Evolutionary conservation across 1,140 invertebrate genomes (phyloP), one percentile per base, ranked within the genome.

Genomic region (Bombus terrestris): DNA sequence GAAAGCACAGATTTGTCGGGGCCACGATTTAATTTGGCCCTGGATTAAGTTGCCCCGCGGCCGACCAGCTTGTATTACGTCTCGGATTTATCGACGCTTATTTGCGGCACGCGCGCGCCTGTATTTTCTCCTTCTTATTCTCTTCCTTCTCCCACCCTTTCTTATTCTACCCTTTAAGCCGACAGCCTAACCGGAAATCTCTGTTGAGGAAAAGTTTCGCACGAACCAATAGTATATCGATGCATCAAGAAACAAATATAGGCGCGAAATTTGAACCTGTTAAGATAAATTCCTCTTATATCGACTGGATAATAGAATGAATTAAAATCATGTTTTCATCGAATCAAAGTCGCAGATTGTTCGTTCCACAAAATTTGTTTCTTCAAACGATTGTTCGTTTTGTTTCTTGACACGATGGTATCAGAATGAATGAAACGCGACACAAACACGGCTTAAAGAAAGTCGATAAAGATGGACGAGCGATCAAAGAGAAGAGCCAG

Each of bases 1-100:
- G 80, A 86, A 83, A 83, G 86, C 86, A 64, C 74, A 88, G 88
- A 90, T 90, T 90, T 90, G 89, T 90, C 88, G 82, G 72, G 72
- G 77, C 76, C 73, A 69, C 73, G 81, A 89, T 90, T 90, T 90
- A 82, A 90, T 90, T 90, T 90, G 85, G 81, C 79, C 86, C 68
- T 68, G 87, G 89, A 89, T 90, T 90, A 90, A 87, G 89, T 87
- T 87, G 81, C 79, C 86, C 76, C 73, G 74, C 73, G 82, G 62
- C 72, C 83, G 57, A 77, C 78, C 53, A 37, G 72, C 59, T 89
- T 85, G 74, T 85, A 87, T 85, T 71, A 53, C 86, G 80, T 85
- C 86, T 81, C 83, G 86, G 71, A 89, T 89, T 88, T 88, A 89
- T 88, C 80, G 80, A 86, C 86, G 88, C 79, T 89, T 87, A 89